Evolutionary conservation across 2,888 invertebrate species (phyloP).

Genomic region (Chymomyza fuscimana): DNA sequence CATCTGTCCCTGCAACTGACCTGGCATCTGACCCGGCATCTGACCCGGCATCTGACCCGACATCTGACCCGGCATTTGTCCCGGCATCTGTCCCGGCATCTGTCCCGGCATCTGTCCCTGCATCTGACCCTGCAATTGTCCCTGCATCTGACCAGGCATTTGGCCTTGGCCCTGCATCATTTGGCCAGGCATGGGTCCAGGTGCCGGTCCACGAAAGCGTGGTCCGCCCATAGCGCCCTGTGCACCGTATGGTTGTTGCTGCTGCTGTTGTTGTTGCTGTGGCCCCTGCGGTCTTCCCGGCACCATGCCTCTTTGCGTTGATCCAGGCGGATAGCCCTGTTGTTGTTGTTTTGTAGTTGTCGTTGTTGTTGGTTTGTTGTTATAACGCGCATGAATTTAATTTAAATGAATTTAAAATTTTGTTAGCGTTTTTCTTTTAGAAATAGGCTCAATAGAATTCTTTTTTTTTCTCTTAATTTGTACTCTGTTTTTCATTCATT

Average conservation of each 20-base stretch:
- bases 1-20: slow-evolving; percentile 53
- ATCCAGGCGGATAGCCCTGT: slow-evolving; percentile 76
- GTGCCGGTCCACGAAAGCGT: slow-evolving; percentile 74
- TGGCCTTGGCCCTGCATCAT: slow-evolving; percentile 52
- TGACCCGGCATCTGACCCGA: slow-evolving; percentile 61
- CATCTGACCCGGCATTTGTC: slow-evolving; percentile 60
- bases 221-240: slow-evolving; percentile 77
- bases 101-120: slow-evolving; percentile 75
- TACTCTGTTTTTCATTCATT: slow-evolving; percentile 72
- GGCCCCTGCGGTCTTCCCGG: slow-evolving; percentile 71
- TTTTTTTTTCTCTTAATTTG: slow-evolving; percentile 52
- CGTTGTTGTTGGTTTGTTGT: not conserved
- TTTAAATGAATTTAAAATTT: slow-evolving; percentile 72
- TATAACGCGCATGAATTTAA: slow-evolving; percentile 64
- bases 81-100: slow-evolving; percentile 53
- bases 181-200: slow-evolving; percentile 58
- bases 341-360: slow-evolving; percentile 11
- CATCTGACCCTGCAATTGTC: slow-evolving; percentile 67
- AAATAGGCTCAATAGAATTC: slow-evolving; percentile 5
- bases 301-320: slow-evolving; percentile 71
- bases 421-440: slow-evolving; percentile 54
- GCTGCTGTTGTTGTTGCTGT: slow-evolving; percentile 83
- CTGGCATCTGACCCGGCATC: slow-evolving; percentile 82
- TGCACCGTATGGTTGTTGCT: slow-evolving; percentile 79
- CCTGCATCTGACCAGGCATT: slow-evolving; percentile 54